These are phyloP conservation scores for Laupala kohalensis DNA, from an alignment of 1,140 invertebrate species.

Conservation along the genomic window DNA sequence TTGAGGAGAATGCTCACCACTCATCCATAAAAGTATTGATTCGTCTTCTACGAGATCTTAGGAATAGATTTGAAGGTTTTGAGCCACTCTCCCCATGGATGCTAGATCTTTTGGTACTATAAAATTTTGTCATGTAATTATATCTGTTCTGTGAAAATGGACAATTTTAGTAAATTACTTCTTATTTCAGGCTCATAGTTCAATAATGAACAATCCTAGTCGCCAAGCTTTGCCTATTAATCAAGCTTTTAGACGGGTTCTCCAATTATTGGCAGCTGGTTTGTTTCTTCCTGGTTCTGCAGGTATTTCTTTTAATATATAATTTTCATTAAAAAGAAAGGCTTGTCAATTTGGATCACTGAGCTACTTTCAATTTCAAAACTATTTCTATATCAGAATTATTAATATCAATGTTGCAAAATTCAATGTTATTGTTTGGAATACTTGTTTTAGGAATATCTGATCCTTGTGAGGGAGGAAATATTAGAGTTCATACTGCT, in stretches of 20 bases:
- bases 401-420: no score
- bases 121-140: neutral
- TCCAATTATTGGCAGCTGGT: slow-evolving; percentile 86
- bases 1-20: slow-evolving; percentile 96
- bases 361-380: no score
- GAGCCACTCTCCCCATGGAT: slow-evolving; percentile 90
- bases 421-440: no score
- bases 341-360: no score
- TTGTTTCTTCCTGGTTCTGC: slow-evolving; percentile 90
- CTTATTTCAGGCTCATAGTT: slow-evolving; percentile 67
- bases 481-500: slow-evolving; percentile 76
- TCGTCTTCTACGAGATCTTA: slow-evolving; percentile 78
- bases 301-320: slow-evolving; percentile 39
- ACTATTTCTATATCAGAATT: no score
- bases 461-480: slow-evolving; percentile 85
- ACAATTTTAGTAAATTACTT: neutral
- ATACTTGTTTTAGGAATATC: slow-evolving; percentile 46
- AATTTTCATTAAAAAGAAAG: no score
- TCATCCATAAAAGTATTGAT: slow-evolving; percentile 94
- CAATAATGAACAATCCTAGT: slow-evolving; percentile 91
- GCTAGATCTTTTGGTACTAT: slow-evolving; percentile 70
- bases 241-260: slow-evolving; percentile 62
- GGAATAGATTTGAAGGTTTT: slow-evolving; percentile 77
- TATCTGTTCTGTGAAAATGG: slow-evolving; percentile 3
- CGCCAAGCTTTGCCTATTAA: slow-evolving; percentile 86